These are phyloP conservation scores for Paraescarpia echinospica DNA, from an alignment of 1,140 invertebrate genomes.

Conservation along the genomic window DNA sequence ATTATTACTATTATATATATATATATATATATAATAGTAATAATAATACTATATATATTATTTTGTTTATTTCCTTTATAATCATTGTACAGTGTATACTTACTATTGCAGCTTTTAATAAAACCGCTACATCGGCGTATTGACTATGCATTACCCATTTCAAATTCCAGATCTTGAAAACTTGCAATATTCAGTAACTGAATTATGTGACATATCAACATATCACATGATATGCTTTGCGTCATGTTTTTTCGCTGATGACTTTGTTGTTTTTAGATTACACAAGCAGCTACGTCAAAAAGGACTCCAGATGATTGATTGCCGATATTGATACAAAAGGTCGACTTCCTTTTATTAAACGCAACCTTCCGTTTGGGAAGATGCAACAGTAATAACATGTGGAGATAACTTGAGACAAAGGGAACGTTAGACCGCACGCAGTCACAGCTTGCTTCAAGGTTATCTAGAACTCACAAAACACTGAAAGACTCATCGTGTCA, in stretches of 20 bases:
- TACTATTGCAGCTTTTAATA: neutral
- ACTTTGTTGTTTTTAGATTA: neutral
- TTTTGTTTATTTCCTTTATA: neutral
- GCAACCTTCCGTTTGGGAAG: neutral
- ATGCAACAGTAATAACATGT: neutral
- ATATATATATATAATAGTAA: no score
- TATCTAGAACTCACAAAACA: neutral
- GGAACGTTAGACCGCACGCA: neutral
- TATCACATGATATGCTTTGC: neutral
- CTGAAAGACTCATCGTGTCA: no score
- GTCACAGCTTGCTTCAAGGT: neutral
- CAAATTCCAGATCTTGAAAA: neutral
- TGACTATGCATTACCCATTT: neutral
- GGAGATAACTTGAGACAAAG: neutral
- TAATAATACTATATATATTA: no score
- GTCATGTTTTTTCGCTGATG: neutral
- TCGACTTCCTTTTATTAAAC: neutral
- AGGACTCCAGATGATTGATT: neutral
- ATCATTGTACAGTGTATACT: neutral
- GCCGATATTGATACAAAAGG: neutral
- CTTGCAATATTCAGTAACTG: neutral
- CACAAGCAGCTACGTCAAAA: neutral
- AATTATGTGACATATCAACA: neutral
- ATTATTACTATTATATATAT: no score
- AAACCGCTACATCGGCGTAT: neutral